These are phyloP conservation scores for Ectropis crepuscularia DNA, from an alignment of 2,888 invertebrate genomes.

Conservation along the genomic window DNA sequence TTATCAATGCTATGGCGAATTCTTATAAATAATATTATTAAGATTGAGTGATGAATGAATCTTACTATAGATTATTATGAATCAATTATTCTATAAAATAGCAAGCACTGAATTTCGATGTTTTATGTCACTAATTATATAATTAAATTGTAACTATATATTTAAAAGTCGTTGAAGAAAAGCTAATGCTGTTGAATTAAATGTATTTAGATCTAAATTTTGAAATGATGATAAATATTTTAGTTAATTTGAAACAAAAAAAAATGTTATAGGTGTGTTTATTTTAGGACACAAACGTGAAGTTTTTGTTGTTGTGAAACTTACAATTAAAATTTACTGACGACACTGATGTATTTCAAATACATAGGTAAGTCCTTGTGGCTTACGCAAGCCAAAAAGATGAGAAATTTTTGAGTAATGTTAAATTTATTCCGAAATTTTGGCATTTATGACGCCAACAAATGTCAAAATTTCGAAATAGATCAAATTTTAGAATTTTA, in stretches of 20 bases:
- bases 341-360: no score
- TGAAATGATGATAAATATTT: background rate
- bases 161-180: conserved; percentile 72
- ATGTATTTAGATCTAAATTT: conserved; percentile 43
- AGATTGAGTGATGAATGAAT: conserved; percentile 9
- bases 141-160: conserved; percentile 69
- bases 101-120: conserved; percentile 80
- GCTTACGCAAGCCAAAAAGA: no score
- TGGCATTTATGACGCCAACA: no score
- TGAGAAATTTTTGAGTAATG: no score
- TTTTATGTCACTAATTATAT: conserved; percentile 70
- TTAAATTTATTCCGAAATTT: no score
- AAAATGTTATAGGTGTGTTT: no score
- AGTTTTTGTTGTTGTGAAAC: no score
- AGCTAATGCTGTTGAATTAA: conserved; percentile 49
- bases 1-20: conserved; percentile 15
- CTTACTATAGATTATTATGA: conserved; percentile 24
- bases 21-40: conserved; percentile 1
- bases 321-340: no score
- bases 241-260: background rate
- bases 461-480: no score
- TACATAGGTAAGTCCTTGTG: no score
- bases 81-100: conserved; percentile 43
- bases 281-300: no score
- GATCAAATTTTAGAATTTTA: no score